Conservation (phyloP, 2,797 vertebrate genomes). For the Urocyon cinereoargenteus region DNA sequence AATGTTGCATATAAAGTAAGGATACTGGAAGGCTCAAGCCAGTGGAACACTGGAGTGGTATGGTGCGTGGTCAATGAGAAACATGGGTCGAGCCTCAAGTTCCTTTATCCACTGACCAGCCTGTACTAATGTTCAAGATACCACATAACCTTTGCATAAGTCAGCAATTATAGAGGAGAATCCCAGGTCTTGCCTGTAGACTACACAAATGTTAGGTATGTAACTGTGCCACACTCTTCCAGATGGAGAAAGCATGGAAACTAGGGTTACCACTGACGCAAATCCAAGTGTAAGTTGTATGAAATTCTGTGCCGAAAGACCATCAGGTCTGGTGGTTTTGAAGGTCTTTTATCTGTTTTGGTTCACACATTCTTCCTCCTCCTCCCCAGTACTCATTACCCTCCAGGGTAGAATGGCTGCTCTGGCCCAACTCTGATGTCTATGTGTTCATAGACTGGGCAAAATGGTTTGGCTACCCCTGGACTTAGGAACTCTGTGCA, state of each 20-base stretch:
- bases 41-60: neutral
- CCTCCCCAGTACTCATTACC: neutral
- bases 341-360: neutral
- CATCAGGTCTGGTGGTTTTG: neutral
- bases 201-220: neutral
- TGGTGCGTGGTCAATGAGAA: neutral
- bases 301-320: neutral
- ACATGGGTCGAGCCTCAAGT: neutral
- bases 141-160: rapidly evolving
- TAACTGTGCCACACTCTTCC: rapidly evolving
- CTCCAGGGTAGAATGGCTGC: neutral
- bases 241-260: neutral
- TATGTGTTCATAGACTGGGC: neutral
- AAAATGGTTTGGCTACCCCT: neutral
- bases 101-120: neutral
- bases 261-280: rapidly evolving
- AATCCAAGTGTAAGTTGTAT: neutral
- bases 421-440: neutral
- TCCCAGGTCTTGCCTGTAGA: neutral
- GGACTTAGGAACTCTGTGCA: neutral
- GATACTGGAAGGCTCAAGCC: rapidly evolving
- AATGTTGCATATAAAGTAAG: neutral
- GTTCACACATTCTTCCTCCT: neutral
- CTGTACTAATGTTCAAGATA: neutral
- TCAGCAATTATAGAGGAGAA: neutral